Evolutionary conservation across 2,797 vertebrate species (phyloP).

Genomic region (Gouania willdenowi): DNA sequence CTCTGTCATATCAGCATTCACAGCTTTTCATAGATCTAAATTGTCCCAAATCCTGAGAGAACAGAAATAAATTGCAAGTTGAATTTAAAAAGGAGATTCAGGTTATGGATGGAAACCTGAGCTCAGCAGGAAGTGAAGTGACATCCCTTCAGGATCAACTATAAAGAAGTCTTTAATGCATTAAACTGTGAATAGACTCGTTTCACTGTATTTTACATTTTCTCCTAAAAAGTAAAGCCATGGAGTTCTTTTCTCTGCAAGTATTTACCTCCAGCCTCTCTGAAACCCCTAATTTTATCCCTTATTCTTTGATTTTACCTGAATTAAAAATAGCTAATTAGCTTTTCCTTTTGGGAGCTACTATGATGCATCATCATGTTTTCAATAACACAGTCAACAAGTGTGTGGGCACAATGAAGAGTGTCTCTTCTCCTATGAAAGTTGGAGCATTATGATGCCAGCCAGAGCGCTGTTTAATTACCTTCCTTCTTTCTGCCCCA

Average conservation of each 20-base stretch:
- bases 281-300: conserved; percentile 6
- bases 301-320: conserved; percentile 5
- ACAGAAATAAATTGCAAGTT: conserved; percentile 2
- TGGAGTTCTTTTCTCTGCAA: not conserved
- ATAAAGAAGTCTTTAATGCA: too few species aligned
- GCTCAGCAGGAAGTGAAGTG: conserved; percentile 27
- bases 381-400: conserved; percentile 46
- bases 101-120: conserved; percentile 22
- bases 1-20: conserved; percentile 57
- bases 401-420: conserved; percentile 9
- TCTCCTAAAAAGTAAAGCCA: conserved; percentile 5
- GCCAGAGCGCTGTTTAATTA: conserved; percentile 78
- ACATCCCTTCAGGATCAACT: too few species aligned
- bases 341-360: conserved; percentile 8
- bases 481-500: conserved; percentile 77
- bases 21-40: conserved; percentile 53
- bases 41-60: conserved; percentile 48
- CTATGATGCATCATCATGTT: conserved; percentile 19
- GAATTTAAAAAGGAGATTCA: conserved; percentile 42
- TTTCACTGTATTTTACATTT: too few species aligned
- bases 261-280: not conserved
- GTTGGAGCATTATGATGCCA: conserved; percentile 44
- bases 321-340: conserved; percentile 21
- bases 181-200: too few species aligned
- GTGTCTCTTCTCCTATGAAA: conserved; percentile 40